Evolutionary conservation across 2,888 invertebrate species (phyloP), one percentile per base, ranked within the genome.

Genomic region (Meganola albula): DNA sequence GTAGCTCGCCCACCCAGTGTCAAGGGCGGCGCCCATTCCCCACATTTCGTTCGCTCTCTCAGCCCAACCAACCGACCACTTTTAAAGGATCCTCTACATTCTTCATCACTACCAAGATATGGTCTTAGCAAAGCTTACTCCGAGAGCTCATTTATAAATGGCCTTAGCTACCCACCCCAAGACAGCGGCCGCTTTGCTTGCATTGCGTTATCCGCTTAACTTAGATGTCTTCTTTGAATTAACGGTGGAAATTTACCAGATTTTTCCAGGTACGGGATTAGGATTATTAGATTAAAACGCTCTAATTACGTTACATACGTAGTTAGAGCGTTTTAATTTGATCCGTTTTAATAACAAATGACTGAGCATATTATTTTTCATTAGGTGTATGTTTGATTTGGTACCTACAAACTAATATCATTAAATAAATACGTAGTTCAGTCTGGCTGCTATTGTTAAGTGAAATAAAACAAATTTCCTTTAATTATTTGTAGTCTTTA

Each of bases 1-100:
- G 54, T 45, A 53, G 51, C 46, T 60, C 59, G 56, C 54, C 55
- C 58, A 43, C 45, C 54, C 67, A 72, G 66, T 74, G 77, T 74
- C 80, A 82, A 80, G 79, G 77, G 59, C 76, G 65, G 53, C 63
- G 55, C 61, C 63, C 53, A 53, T 62, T 57, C 50, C 42, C 52
- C 53, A 34, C 49, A 47, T 44, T 51, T 40, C 39, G 48, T 53
- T 47, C 40, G 45, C 53, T 45, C 47, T 35, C 49, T 43, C 40
- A 36, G 35, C 34, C 31, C 25, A 21, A 28, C 27, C 16, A 34
- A 24, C 44, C 32, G 38, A n/a, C 67, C 64, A 63, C 42, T 49
- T 37, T 59, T 59, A 47, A 44, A 40, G 50, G 68, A 63, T 31
- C 63, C 49, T 44, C 53, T 46, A 31, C 44, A 46, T 39, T 40